Evolutionary conservation across 2,888 invertebrate species (phyloP).

Genomic region (Eristalis intricaria): DNA sequence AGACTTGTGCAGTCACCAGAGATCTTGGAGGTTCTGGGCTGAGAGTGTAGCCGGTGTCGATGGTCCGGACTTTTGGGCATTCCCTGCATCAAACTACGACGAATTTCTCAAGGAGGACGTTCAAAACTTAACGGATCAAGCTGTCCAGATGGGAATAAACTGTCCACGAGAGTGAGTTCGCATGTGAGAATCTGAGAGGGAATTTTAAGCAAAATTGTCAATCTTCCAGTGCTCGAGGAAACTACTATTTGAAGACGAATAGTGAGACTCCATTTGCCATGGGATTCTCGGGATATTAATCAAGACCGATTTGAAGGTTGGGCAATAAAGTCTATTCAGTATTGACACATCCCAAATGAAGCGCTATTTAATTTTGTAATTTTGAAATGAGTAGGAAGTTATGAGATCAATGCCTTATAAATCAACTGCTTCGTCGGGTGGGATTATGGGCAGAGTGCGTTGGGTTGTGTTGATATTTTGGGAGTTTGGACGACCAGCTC

Average conservation of each 20-base stretch:
- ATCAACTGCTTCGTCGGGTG: too few species aligned
- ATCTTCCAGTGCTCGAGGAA: constrained; percentile 38
- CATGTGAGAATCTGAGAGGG: too few species aligned
- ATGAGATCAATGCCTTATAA: too few species aligned
- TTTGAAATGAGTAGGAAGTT: too few species aligned
- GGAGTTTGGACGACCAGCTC: too few species aligned
- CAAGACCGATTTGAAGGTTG: neutral
- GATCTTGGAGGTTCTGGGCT: constrained; percentile 62
- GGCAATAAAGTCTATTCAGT: neutral
- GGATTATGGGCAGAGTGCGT: too few species aligned
- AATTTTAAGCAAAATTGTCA: neutral
- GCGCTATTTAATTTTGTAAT: too few species aligned
- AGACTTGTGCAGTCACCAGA: constrained; percentile 63
- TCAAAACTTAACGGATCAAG: constrained; percentile 14
- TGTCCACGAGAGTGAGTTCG: constrained; percentile 41
- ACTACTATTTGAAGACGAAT: constrained; percentile 51
- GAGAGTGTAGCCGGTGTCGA: constrained; percentile 45
- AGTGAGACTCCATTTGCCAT: constrained; percentile 44
- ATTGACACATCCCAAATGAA: too few species aligned
- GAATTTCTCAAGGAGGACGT: constrained; percentile 19
- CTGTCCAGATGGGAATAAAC: constrained; percentile 54
- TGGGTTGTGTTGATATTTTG: too few species aligned
- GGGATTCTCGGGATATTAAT: constrained; percentile 32
- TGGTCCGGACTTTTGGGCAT: constrained; percentile 37
- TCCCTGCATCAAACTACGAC: constrained; percentile 14